These are phyloP conservation scores for Melinaea marsaeus DNA, from an alignment of 2,888 invertebrate genomes.

Conservation along the genomic window DNA sequence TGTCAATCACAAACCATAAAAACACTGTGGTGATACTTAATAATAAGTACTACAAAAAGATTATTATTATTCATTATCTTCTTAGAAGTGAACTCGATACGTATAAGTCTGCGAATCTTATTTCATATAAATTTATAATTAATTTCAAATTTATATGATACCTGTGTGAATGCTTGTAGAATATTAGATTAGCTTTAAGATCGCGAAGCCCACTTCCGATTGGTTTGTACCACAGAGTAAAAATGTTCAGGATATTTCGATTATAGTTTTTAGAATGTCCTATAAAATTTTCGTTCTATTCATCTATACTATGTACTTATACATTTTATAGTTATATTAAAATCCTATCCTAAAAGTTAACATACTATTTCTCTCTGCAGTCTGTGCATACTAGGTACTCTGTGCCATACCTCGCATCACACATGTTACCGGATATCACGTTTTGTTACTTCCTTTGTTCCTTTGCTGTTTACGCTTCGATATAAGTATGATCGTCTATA, in stretches of 20 bases:
- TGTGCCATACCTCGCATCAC: slow-evolving; percentile 39
- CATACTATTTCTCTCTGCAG: not conserved
- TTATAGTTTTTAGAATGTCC: too few relatives aligned
- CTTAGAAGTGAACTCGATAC: too few relatives aligned
- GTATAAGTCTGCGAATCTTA: not conserved
- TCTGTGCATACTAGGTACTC: slow-evolving; percentile 1
- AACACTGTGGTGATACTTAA: too few relatives aligned
- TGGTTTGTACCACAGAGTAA: slow-evolving; percentile 31
- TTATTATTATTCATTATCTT: too few relatives aligned
- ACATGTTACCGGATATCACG: slow-evolving; percentile 62
- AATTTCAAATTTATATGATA: slow-evolving; percentile 23
- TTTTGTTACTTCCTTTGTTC: slow-evolving; percentile 54
- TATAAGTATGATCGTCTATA: slow-evolving; percentile 26
- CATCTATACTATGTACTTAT: too few relatives aligned
- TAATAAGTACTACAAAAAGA: too few relatives aligned
- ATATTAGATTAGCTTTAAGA: slow-evolving; percentile 22
- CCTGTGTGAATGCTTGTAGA: slow-evolving; percentile 18
- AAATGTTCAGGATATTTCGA: not conserved
- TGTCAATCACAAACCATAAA: too few relatives aligned
- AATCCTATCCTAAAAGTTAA: too few relatives aligned
- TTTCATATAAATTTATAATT: slow-evolving; percentile 12
- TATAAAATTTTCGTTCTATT: too few relatives aligned
- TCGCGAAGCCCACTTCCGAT: slow-evolving; percentile 49
- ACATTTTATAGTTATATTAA: too few relatives aligned
- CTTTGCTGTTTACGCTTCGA: slow-evolving; percentile 39